Evolutionary conservation across 2,888 invertebrate genomes (phyloP).

Genomic region (Calameuta filiformis): DNA sequence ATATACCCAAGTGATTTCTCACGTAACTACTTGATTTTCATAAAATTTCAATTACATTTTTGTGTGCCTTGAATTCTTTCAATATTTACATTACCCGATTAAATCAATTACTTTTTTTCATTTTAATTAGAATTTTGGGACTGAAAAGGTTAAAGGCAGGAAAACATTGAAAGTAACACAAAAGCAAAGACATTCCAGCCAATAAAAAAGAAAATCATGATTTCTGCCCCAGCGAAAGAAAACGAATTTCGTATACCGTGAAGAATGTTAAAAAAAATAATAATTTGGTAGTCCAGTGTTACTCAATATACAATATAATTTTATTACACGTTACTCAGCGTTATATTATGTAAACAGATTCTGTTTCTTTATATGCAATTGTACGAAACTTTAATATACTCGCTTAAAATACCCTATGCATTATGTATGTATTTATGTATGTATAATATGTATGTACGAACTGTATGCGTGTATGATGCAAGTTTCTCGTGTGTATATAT

Average conservation of each 20-base stretch:
- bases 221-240: neutral
- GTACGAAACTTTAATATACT: constrained; percentile 54
- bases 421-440: constrained; percentile 9
- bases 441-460: constrained; percentile 18
- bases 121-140: neutral
- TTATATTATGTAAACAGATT: constrained; percentile 25
- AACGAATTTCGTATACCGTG: neutral
- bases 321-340: constrained; percentile 47
- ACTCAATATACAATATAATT: constrained; percentile 58
- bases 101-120: neutral
- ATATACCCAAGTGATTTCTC: neutral
- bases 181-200: constrained; percentile 5
- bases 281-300: constrained; percentile 17
- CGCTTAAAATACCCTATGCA: constrained; percentile 52
- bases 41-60: neutral
- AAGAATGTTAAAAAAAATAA: constrained; percentile 9
- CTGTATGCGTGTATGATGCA: constrained; percentile 6
- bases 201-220: neutral
- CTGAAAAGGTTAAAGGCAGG: neutral
- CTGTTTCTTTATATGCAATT: constrained; percentile 44
- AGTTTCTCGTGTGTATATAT: constrained; percentile 3
- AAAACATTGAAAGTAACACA: neutral
- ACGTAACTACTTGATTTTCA: too few relatives aligned
- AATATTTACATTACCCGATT: neutral
- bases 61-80: neutral